These are phyloP conservation scores for Eretmochelys imbricata DNA, from an alignment of 2,113 vertebrate species.

Conservation along the genomic window DNA sequence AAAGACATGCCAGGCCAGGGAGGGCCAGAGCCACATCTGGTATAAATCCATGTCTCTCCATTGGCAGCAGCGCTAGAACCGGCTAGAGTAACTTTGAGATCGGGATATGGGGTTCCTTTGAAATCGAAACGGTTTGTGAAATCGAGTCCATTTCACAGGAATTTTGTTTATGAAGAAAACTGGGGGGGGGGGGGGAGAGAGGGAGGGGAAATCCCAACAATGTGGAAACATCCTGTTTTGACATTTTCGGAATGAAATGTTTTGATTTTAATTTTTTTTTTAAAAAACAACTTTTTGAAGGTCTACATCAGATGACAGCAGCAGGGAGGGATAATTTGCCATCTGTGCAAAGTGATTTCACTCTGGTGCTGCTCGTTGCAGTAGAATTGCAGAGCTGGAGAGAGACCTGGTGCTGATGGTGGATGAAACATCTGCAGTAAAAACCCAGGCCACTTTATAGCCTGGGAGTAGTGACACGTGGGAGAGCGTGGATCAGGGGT, in stretches of 20 bases:
- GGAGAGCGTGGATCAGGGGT: accelerated
- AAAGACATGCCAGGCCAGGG: not conserved
- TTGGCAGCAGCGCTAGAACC: not conserved
- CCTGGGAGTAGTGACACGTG: not conserved
- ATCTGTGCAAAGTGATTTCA: constrained; percentile 65
- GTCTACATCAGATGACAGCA: not conserved
- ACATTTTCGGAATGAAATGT: not conserved
- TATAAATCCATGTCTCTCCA: accelerated
- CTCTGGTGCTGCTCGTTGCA: constrained; percentile 48
- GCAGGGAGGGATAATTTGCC: constrained; percentile 66
- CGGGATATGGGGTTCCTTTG: not conserved
- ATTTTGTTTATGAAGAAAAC: not conserved
- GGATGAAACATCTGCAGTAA: constrained; percentile 31
- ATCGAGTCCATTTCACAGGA: not conserved
- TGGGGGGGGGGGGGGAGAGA: too few species aligned
- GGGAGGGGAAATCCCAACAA: not conserved
- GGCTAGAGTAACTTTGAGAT: not conserved
- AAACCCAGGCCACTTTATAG: not conserved
- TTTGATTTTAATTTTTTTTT: not conserved
- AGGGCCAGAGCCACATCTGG: not conserved
- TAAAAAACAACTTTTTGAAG: not conserved
- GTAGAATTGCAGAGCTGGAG: not conserved
- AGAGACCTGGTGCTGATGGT: not conserved
- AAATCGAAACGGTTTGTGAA: not conserved
- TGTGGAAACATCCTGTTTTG: not conserved